phyloP scores from a whole-genome alignment of 2,888 invertebrate species.

The Nymphalis polychloros region DNA sequence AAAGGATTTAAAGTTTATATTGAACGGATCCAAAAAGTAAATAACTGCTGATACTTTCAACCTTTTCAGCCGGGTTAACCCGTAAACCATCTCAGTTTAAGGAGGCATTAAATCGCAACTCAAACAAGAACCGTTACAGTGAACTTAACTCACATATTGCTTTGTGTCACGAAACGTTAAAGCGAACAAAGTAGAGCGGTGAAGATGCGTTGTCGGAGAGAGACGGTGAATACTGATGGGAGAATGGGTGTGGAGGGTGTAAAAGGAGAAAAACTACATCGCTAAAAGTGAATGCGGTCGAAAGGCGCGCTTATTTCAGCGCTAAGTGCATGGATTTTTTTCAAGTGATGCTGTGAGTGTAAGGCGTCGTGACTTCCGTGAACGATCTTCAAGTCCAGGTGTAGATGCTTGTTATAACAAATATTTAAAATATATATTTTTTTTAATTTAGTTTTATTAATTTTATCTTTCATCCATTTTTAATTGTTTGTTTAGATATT shows the following conservation, averaged over 20 bases:
- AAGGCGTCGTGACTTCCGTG: conserved; percentile 32
- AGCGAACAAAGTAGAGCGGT: conserved; percentile 69
- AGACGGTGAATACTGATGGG: conserved; percentile 67
- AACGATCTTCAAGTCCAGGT: conserved; percentile 28
- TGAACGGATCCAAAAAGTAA: conserved; percentile 74
- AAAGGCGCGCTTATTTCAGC: conserved; percentile 80
- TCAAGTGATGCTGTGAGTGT: conserved; percentile 74
- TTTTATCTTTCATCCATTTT: too few relatives aligned
- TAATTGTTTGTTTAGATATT: too few relatives aligned
- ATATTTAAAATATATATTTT: conserved; percentile 20
- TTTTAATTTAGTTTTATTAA: background rate
- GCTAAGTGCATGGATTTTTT: conserved; percentile 81
- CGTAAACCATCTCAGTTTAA: conserved; percentile 82
- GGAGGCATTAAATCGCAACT: conserved; percentile 82
- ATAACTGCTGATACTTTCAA: conserved; percentile 74
- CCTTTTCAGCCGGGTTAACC: conserved; percentile 78
- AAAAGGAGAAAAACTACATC: conserved; percentile 81
- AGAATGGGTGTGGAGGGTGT: conserved; percentile 77
- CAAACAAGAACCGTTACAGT: conserved; percentile 81
- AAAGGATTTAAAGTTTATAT: conserved; percentile 73
- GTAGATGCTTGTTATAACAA: conserved; percentile 30
- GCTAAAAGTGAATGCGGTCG: conserved; percentile 82
- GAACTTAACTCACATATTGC: conserved; percentile 82
- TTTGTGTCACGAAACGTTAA: conserved; percentile 80
- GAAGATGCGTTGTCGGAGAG: conserved; percentile 64